These are phyloP conservation scores for Antheraea yamamai DNA, from an alignment of 2,888 invertebrate species.

Conservation along the genomic window DNA sequence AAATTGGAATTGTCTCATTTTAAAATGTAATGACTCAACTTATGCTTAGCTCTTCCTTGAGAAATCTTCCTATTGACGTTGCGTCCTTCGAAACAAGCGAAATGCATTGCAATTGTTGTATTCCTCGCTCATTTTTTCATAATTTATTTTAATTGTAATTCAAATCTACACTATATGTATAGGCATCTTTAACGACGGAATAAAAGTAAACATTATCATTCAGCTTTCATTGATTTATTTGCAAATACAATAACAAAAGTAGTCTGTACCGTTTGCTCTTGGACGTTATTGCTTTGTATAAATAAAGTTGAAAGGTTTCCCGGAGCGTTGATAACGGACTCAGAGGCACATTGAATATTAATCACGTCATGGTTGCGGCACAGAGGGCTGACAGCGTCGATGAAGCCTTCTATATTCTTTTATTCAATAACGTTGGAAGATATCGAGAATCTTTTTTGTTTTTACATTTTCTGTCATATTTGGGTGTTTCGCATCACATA, in stretches of 20 bases:
- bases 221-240: neutral
- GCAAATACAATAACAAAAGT: neutral
- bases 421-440: neutral
- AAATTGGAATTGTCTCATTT: too few relatives aligned
- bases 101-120: too few relatives aligned
- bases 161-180: too few relatives aligned
- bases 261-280: neutral
- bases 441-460: too few relatives aligned
- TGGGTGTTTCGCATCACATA: too few relatives aligned
- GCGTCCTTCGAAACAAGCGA: too few relatives aligned
- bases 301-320: neutral
- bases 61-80: too few relatives aligned
- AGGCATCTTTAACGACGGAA: neutral
- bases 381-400: neutral
- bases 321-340: conserved; percentile 4
- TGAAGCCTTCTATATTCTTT: neutral
- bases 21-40: too few relatives aligned
- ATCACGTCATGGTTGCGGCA: neutral
- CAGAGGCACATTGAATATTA: conserved; percentile 2
- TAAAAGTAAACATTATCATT: neutral
- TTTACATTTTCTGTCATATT: too few relatives aligned
- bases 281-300: neutral
- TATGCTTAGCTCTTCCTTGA: too few relatives aligned
- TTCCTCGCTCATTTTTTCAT: too few relatives aligned
- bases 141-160: too few relatives aligned